Evolutionary conservation across 2,113 vertebrate species (phyloP).

Genomic region (Hypomesus transpacificus): DNA sequence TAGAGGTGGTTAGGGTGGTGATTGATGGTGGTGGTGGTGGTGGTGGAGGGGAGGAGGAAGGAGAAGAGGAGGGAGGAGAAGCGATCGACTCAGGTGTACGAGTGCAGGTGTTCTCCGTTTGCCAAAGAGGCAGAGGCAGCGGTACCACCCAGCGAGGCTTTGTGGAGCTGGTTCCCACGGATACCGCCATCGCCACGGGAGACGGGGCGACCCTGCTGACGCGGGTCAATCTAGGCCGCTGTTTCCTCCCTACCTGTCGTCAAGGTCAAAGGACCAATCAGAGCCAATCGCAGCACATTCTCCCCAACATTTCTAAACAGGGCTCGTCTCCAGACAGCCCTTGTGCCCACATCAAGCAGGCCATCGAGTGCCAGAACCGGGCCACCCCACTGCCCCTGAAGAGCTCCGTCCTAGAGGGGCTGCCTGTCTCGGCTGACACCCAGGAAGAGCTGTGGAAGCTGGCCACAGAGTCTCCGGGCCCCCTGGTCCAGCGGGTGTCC

Average conservation of each 20-base stretch:
- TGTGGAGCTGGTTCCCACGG: slow-evolving; percentile 81
- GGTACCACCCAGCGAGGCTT: slow-evolving; percentile 74
- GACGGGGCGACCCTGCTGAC: slow-evolving; percentile 79
- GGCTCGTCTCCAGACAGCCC: slow-evolving; percentile 63
- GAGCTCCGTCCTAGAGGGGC: slow-evolving; percentile 76
- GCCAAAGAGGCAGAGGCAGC: slow-evolving; percentile 75
- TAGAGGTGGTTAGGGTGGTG: slow-evolving; percentile 80
- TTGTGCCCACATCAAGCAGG: slow-evolving; percentile 84
- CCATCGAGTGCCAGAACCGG: slow-evolving; percentile 73
- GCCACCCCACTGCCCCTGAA: slow-evolving; percentile 84
- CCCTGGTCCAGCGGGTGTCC: slow-evolving; percentile 82
- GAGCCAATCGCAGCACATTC: slow-evolving; percentile 31
- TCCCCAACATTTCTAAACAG: slow-evolving; percentile 29
- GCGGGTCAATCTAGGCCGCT: slow-evolving; percentile 82
- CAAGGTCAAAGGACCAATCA: slow-evolving; percentile 62
- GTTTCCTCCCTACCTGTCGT: slow-evolving; percentile 77
- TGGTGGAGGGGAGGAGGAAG: slow-evolving; percentile 26
- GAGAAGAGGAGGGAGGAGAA: slow-evolving; percentile 49
- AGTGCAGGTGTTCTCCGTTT: slow-evolving; percentile 82
- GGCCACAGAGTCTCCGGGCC: slow-evolving; percentile 81
- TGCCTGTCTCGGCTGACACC: slow-evolving; percentile 70
- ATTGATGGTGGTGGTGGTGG: slow-evolving; percentile 68
- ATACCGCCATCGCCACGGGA: slow-evolving; percentile 76
- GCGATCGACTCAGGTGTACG: slow-evolving; percentile 41
- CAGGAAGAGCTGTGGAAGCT: slow-evolving; percentile 85